These are phyloP conservation scores for Hyperoplus lanceolatus DNA, from an alignment of 2,797 vertebrate genomes.

Conservation along the genomic window DNA sequence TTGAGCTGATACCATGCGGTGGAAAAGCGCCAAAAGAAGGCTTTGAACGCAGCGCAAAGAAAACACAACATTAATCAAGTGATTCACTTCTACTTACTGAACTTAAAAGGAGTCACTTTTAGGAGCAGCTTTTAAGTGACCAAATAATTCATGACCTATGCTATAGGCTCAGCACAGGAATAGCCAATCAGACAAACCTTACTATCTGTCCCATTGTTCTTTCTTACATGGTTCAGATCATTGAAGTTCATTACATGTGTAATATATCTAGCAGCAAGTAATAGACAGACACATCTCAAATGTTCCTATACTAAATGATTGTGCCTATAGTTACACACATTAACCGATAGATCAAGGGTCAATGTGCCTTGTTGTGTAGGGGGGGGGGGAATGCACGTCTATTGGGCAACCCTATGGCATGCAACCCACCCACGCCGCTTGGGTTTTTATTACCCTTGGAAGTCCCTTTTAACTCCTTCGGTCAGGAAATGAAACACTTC, in stretches of 20 bases:
- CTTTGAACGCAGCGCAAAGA: not conserved
- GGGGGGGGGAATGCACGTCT: conserved; percentile 57
- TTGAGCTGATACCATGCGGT: too few relatives aligned
- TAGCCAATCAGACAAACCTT: not conserved
- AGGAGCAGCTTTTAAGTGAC: not conserved
- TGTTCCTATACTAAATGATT: not conserved
- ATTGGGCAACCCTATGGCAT: conserved; percentile 61
- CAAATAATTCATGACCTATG: conserved; percentile 8
- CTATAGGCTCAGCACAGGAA: not conserved
- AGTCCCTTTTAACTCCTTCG: conserved; percentile 74
- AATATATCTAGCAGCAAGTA: not conserved
- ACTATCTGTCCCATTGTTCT: not conserved
- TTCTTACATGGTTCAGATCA: not conserved
- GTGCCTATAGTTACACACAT: not conserved
- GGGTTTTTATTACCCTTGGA: conserved; percentile 75
- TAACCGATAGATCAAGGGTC: not conserved
- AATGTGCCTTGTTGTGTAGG: not conserved
- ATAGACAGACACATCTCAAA: not conserved
- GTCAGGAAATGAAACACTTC: conserved; percentile 90
- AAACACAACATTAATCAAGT: not conserved
- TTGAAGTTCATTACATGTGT: not conserved
- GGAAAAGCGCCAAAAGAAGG: not conserved
- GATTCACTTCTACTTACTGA: not conserved
- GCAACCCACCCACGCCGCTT: conserved; percentile 46
- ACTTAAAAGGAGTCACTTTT: not conserved